phyloP scores from a whole-genome alignment of 2,888 invertebrate genomes.

The Volucella bombylans region DNA sequence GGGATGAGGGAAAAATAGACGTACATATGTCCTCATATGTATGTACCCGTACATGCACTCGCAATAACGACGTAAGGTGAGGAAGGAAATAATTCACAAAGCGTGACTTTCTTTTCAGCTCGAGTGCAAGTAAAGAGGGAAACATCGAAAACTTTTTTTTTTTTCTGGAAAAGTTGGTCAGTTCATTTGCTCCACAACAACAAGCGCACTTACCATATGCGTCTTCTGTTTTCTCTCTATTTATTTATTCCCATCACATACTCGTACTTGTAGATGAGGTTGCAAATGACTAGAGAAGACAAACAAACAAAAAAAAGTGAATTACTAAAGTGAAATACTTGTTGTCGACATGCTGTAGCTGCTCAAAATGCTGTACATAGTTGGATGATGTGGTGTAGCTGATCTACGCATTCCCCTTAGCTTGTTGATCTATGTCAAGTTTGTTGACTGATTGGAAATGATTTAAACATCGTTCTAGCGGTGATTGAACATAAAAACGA shows the following conservation, averaged over 20 bases:
- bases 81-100: conserved; percentile 55
- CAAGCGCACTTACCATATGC: no score
- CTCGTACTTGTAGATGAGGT: conserved; percentile 10
- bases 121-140: conserved; percentile 16
- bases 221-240: no score
- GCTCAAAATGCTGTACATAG: not conserved
- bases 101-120: conserved; percentile 60
- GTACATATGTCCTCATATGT: no score
- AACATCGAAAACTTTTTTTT: not conserved
- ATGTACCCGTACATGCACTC: no score
- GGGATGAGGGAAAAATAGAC: not conserved
- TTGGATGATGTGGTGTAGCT: not conserved
- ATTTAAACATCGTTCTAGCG: conserved; percentile 28
- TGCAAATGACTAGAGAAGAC: conserved; percentile 6
- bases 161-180: no score
- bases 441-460: conserved; percentile 50
- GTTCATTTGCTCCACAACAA: no score
- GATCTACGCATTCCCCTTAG: conserved; percentile 11
- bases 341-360: conserved; percentile 16
- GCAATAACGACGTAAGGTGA: conserved; percentile 50
- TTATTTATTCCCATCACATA: not conserved
- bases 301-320: conserved; percentile 1
- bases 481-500: not conserved
- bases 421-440: conserved; percentile 63
- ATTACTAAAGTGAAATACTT: conserved; percentile 48